Conservation (phyloP, 2,113 vertebrate species). For the Marmota monax region DNA sequence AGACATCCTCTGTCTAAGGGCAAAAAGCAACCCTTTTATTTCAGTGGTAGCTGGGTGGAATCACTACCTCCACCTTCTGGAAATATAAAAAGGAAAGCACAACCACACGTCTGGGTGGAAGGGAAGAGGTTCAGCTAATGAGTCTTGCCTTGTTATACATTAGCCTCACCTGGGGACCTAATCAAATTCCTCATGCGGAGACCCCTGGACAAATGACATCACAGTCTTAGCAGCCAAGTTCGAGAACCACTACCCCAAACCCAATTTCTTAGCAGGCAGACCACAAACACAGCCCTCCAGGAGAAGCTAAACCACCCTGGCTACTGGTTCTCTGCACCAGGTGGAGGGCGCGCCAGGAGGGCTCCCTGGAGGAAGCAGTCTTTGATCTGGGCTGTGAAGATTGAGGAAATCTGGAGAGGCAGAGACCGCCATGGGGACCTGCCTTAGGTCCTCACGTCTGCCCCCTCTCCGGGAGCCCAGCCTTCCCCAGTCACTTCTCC, state of each 20-base stretch:
- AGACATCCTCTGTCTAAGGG: neutral
- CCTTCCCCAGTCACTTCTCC: neutral
- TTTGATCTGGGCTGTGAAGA: neutral
- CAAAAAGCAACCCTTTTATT: neutral
- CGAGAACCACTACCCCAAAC: neutral
- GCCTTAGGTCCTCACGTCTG: neutral
- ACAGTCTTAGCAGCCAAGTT: neutral
- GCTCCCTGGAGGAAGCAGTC: conserved; percentile 21
- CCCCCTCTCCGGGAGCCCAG: neutral
- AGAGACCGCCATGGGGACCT: neutral
- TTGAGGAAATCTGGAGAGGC: neutral
- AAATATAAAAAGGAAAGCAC: neutral
- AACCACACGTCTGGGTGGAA: neutral
- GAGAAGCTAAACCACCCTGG: neutral
- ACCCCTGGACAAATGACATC: neutral
- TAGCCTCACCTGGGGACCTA: neutral
- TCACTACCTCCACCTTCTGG: neutral
- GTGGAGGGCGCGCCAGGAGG: neutral
- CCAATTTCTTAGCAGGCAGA: neutral
- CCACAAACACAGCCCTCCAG: neutral
- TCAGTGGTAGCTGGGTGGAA: neutral
- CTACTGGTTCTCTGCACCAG: neutral
- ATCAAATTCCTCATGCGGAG: neutral
- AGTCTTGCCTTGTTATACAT: neutral
- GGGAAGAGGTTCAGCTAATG: neutral